Evolutionary conservation across 2,113 vertebrate species (phyloP), one percentile per base, ranked within the genome.

Genomic region (Cyanocitta stelleri): DNA sequence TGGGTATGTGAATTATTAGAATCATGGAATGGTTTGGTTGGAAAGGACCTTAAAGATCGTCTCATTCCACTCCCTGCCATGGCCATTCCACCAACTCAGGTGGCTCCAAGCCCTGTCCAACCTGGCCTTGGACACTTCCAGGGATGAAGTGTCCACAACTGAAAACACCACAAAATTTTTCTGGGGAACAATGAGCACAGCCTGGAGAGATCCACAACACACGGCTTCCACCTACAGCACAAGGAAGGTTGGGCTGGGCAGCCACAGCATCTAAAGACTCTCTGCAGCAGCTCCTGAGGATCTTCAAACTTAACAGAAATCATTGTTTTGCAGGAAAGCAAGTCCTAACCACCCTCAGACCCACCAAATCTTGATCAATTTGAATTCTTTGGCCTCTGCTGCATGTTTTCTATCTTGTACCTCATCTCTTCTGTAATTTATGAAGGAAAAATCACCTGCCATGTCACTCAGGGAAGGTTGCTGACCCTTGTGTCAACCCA

Each of bases 281-380:
- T 24, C 46, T 89, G 9, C n/a, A 87, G 55, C 11, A 75, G n/a
- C 7, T 83, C 29, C 32, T 46, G 32, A 58, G 48, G 32, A 37
- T 8, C 24, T 61, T 21, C 44, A 87, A 44, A 56, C 24, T 35
- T 55, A 52, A 26, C 32, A 74, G 61, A 82, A 87, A 26, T 8
- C 7, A 16, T 2, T 17, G 19, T 9, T 91, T 33, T 66, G 41
- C 15, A 81, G 46, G 51, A 85, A 89, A 63, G 2, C 0, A 2
- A 49, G 10, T 37, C 46, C 20, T n/a, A 54, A 10, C 16, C 39
- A 35, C 16, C 12, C 73, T 33, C 6, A 81, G 46, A 27, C 22
- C 8, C 6, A 1, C 13, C 9, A 17, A 11, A 46, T 5, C 23
- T 33, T 10, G 19, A 24, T 29, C 0, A 46, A 19, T 46, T 62